Evolutionary conservation across 2,888 invertebrate genomes (phyloP), one percentile per base, ranked within the genome.

Genomic region (Drosophila longiperda): DNA sequence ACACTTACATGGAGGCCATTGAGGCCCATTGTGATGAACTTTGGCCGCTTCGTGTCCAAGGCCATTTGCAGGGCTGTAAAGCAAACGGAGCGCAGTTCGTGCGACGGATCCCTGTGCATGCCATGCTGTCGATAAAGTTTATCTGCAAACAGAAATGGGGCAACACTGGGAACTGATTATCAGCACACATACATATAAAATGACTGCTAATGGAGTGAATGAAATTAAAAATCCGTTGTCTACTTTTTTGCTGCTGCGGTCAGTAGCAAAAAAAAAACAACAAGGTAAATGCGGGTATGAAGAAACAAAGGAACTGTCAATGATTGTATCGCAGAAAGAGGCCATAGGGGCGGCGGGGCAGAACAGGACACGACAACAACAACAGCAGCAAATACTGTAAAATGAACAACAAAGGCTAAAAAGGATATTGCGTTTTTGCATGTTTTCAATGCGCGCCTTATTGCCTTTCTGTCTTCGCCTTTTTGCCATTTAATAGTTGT

Each of bases 1-100:
- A 57, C 74, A 94, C 96, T 94, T 94, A 98, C 98, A 94, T 98
- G 98, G 91, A 99, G 95, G 78, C 98, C 98, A 91, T 96, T 96
- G 50, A 99, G 94, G 12, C 97, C 97, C 92, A 96, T 95, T 48
- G 96, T 95, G 69, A 98, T 96, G 79, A 98, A 95, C 92, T 97
- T 97, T 88, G 96, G 96, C 79, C 96, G 95, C 92, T 97, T 97
- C 80, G 96, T 97, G 93, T 98, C 98, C 85, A 99, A 94, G 33
- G 98, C 96, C 87, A 97, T 94, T 93, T 98, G 98, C 82, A 99
- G 94, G 2, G 98, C 96, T 82, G 96, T 94, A 86, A 98, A 95
- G 93, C 98, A 98, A 78, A 96, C 96, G 69, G 97, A 96, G 84
- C 98, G 95, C 76, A 98, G 92, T 93, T 98, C 97, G 94, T 96